A percentile compares a stretch with the other conserved stretches of the same genome.
Evolutionary conservation across 2,888 invertebrate species (phyloP).

Genomic region (Hoplodrina ambigua): DNA sequence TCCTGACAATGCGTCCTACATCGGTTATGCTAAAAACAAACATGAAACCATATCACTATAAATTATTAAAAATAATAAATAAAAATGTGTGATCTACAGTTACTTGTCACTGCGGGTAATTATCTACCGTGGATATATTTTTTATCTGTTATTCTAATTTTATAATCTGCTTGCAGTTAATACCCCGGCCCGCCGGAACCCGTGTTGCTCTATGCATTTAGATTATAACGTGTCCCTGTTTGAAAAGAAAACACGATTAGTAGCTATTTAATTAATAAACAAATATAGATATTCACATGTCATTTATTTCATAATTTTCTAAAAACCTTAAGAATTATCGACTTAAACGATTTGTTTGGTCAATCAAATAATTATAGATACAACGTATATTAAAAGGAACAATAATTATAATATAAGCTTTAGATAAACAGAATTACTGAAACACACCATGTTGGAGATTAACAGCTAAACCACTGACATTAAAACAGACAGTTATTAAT

Average conservation of each 20-base stretch:
- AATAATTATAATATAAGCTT: conserved; percentile 13
- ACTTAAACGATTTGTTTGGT: conserved; percentile 38
- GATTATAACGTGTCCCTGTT: too few species aligned
- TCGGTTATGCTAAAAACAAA: too few species aligned
- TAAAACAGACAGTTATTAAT: neutral
- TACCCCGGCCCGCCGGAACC: too few species aligned
- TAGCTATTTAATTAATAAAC: conserved; percentile 13
- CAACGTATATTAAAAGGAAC: neutral
- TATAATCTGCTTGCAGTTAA: too few species aligned
- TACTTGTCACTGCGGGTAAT: too few species aligned
- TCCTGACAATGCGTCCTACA: neutral
- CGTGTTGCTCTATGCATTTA: too few species aligned
- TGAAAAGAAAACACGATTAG: too few species aligned
- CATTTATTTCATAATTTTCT: conserved; percentile 41
- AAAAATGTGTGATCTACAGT: too few species aligned
- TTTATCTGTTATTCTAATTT: too few species aligned
- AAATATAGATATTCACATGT: conserved; percentile 10
- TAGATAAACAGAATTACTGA: neutral
- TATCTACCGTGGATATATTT: too few species aligned
- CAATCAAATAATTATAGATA: conserved; percentile 13
- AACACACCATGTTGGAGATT: neutral
- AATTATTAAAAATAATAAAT: too few species aligned
- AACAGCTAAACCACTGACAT: neutral
- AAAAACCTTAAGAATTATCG: conserved; percentile 28
- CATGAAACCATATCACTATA: too few species aligned